Conservation (phyloP, 2,888 invertebrate genomes). For the Dorcus hopei region DNA sequence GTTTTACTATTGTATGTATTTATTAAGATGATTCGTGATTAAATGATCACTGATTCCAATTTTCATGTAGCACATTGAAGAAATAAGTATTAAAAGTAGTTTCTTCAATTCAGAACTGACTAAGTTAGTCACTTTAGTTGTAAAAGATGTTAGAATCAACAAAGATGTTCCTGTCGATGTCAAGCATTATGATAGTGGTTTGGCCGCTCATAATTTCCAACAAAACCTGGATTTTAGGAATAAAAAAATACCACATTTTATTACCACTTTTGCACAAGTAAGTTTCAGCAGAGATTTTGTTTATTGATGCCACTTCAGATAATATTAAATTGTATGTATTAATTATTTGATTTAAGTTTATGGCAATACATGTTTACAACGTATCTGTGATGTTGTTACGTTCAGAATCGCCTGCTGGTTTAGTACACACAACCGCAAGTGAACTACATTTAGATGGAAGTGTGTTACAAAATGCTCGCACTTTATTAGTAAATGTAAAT, state of each 20-base stretch:
- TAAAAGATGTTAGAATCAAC: constrained; percentile 75
- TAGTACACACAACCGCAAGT: constrained; percentile 67
- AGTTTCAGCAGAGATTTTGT: constrained; percentile 13
- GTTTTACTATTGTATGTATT: constrained; percentile 47
- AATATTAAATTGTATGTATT: neutral
- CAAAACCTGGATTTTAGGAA: constrained; percentile 65
- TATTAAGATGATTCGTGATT: neutral
- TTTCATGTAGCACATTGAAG: constrained; percentile 75
- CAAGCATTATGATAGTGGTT: constrained; percentile 10
- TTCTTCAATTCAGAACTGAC: constrained; percentile 85
- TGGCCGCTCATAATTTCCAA: constrained; percentile 33
- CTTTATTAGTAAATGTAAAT: constrained; percentile 70
- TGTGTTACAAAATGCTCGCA: constrained; percentile 65
- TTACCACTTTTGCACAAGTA: constrained; percentile 82
- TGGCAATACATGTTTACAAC: constrained; percentile 80
- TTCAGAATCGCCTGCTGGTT: constrained; percentile 64
- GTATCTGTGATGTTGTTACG: constrained; percentile 63
- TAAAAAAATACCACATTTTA: constrained; percentile 73
- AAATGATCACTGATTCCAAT: constrained; percentile 9
- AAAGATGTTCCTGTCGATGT: constrained; percentile 62
- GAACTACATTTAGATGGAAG: constrained; percentile 68
- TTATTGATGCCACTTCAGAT: neutral
- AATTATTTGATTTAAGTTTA: constrained; percentile 59
- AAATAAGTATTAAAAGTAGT: constrained; percentile 81
- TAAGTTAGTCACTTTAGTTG: constrained; percentile 78